Evolutionary conservation across 2,113 vertebrate genomes (phyloP).

Genomic region (Pluvialis apricaria): DNA sequence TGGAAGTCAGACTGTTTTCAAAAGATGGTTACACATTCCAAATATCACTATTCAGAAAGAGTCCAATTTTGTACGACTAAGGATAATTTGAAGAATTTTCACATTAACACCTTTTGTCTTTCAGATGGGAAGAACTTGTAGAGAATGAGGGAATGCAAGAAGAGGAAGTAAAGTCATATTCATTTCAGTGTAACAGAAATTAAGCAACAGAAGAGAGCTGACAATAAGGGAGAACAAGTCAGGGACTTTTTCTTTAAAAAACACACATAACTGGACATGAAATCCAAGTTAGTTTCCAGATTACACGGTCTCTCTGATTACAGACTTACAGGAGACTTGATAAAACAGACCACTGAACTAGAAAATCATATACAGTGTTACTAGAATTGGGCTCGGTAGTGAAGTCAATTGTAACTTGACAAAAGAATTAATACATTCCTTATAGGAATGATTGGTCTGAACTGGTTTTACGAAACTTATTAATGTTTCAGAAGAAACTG

Average conservation of each 20-base stretch:
- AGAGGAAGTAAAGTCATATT: neutral
- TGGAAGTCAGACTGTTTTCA: neutral
- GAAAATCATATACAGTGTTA: neutral
- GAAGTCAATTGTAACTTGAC: neutral
- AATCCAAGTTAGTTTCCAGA: neutral
- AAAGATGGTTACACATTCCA: neutral
- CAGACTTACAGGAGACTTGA: neutral
- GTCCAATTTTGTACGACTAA: neutral
- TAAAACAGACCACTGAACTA: neutral
- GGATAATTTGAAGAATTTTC: neutral
- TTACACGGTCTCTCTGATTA: neutral
- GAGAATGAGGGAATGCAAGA: neutral
- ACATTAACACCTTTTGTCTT: neutral
- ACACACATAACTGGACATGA: neutral
- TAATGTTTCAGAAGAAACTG: neutral
- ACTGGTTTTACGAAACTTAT: neutral
- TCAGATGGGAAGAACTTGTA: neutral
- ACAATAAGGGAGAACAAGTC: neutral
- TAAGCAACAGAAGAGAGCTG: neutral
- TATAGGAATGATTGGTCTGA: neutral
- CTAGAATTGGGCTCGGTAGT: neutral
- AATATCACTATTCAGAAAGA: neutral
- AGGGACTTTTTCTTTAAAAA: neutral
- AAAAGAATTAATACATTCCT: neutral
- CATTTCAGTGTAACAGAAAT: neutral